Base-by-base conservation (phyloP, 2,888 invertebrate genomes). In the Masnerella sp. region DNA sequence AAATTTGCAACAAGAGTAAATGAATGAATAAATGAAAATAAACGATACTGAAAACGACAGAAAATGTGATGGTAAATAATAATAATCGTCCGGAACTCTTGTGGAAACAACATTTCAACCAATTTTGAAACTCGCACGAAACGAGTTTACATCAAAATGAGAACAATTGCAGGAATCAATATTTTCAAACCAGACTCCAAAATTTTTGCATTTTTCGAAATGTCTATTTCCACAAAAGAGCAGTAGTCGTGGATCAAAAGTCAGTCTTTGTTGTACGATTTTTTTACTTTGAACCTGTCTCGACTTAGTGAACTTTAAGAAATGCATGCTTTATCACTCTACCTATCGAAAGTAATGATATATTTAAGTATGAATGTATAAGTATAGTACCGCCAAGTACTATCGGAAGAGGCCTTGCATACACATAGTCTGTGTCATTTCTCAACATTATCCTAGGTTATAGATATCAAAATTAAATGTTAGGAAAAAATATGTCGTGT, bases 371-470 rank as follows among this genome's bases (percentile, higher is more conserved):
- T 56, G 43, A 62, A 62, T 56, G 45, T 56, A 70, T 70, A 70
- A 70, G 70, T 70, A 70, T 70, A 70, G 70, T 62, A 70, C 62
- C 70, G 30, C 42, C 34, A 62, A 62, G 70, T 62, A 70, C 70
- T 62, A 62, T 70, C 56, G 45, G 38, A 54, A 70, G 56, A 62
- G 62, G 54, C 70, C 70, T 49, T 62, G 45, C 36, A 45, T 47
- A 58, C 47, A 56, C 45, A 59, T 67, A 43, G 42, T 51, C 12
- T 49, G 30, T 59, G 43, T 51, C 11, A 11, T 51, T 68, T 51
- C 17, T 58, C 22, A 58, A 20, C 34, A 15, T 65, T 45, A 64
- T 64, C 22, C 45, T 64, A 67, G 20, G 34, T 49, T 67, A 30
- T 67, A 58, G 14, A 5, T 58, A 62, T 25, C 11, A 42, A 58